These are phyloP conservation scores for Gallinago solitaria DNA, from an alignment of 2,797 vertebrate species.

Conservation along the genomic window DNA sequence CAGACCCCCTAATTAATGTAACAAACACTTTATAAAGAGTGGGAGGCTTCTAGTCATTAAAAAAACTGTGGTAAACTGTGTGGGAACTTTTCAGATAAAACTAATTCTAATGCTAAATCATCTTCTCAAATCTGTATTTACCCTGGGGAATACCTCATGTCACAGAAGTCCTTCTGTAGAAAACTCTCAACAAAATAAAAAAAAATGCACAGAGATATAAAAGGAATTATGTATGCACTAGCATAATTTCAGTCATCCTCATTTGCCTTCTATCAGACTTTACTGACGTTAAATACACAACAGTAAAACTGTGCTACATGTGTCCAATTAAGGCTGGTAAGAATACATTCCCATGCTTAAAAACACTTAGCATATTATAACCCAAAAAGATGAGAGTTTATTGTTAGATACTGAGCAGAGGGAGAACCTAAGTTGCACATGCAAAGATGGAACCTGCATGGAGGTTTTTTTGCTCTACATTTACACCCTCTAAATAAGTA, in stretches of 20 bases:
- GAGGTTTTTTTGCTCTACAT: background rate
- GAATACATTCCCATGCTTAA: background rate
- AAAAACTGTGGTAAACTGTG: background rate
- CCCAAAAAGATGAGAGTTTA: background rate
- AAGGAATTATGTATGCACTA: background rate
- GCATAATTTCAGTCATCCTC: background rate
- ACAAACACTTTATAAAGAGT: background rate
- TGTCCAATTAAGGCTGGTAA: background rate
- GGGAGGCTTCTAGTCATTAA: background rate
- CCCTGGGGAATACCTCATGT: background rate
- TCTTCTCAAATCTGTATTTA: background rate
- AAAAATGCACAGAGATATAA: background rate
- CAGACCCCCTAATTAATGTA: conserved; percentile 2
- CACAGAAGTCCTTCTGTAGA: background rate
- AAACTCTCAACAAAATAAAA: background rate
- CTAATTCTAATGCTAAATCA: background rate
- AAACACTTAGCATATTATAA: fast-evolving
- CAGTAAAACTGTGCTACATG: background rate
- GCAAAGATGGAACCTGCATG: background rate
- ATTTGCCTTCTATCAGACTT: background rate
- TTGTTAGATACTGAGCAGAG: background rate
- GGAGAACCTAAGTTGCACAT: background rate
- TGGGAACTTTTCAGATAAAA: background rate
- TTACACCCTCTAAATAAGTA: background rate
- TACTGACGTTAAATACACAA: background rate